Percentiles rank a stretch among this genome's conserved stretches.
Evolutionary conservation across 1,140 invertebrate genomes (phyloP).

Genomic region (Scaptomyza graminum): DNA sequence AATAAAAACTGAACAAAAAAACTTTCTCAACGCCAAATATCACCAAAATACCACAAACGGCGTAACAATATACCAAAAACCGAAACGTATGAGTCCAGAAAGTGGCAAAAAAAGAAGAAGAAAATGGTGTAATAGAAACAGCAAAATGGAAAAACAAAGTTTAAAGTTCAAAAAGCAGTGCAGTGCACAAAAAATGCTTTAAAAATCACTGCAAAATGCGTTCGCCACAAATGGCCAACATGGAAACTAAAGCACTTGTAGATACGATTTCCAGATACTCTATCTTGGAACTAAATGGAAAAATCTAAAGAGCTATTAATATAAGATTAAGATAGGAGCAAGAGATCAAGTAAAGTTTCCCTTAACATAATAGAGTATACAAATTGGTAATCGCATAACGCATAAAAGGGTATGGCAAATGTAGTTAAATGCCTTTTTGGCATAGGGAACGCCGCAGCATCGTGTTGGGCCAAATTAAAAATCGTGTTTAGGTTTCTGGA

Average conservation of each 20-base stretch:
- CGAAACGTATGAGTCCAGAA: conserved; percentile 31
- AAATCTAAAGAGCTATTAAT: neutral
- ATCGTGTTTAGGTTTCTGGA: conserved; percentile 33
- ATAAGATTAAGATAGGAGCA: too few species aligned
- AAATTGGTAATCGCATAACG: too few species aligned
- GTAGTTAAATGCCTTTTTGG: conserved; percentile 10
- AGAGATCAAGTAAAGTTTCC: too few species aligned
- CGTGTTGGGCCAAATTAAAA: conserved; percentile 53
- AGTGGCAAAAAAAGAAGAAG: conserved; percentile 14
- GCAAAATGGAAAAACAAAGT: conserved; percentile 35
- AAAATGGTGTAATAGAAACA: conserved; percentile 9
- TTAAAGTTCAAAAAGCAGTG: conserved; percentile 52
- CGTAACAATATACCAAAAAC: conserved; percentile 60
- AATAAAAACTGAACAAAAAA: conserved; percentile 50
- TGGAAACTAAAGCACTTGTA: neutral
- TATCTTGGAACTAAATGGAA: neutral
- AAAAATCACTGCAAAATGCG: conserved; percentile 50
- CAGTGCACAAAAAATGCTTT: conserved; percentile 43
- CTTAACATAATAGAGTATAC: neutral
- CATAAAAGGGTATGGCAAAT: conserved; percentile 10
- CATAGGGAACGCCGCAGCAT: conserved; percentile 16
- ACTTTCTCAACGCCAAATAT: conserved; percentile 70
- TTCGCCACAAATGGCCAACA: conserved; percentile 44
- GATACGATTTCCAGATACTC: neutral
- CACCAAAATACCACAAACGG: conserved; percentile 70